Evolutionary conservation across 1,140 invertebrate genomes (phyloP).

Genomic region (Brachionus plicatilis): DNA sequence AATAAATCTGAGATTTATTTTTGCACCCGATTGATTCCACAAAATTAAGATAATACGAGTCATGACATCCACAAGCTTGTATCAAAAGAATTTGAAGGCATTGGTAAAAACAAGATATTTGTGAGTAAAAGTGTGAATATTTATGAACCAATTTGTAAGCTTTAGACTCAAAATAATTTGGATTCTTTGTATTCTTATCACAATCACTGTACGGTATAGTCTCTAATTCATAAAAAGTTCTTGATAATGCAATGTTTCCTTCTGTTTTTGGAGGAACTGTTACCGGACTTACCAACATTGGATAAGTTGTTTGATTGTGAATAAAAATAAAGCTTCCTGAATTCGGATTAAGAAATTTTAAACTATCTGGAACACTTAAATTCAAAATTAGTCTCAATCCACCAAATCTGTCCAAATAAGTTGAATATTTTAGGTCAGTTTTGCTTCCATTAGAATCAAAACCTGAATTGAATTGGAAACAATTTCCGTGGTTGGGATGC

Average conservation of each 20-base stretch:
- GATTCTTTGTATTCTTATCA: not conserved
- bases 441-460: not conserved
- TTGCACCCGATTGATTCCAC: not conserved
- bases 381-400: not conserved
- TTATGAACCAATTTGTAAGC: not conserved
- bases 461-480: conserved; percentile 26
- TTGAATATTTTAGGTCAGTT: not conserved
- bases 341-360: not conserved
- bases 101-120: not conserved
- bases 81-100: not conserved
- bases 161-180: not conserved
- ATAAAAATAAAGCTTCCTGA: not conserved
- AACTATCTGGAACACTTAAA: not conserved
- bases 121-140: not conserved
- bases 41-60: not conserved
- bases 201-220: not conserved
- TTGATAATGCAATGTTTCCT: not conserved
- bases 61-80: not conserved
- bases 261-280: not conserved
- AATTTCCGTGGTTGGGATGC: not conserved
- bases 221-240: not conserved
- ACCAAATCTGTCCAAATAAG: not conserved
- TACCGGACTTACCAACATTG: not conserved
- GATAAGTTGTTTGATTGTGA: not conserved
- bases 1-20: not conserved